Conservation (phyloP, 1,140 invertebrate genomes). For the Capitella teleta region DNA sequence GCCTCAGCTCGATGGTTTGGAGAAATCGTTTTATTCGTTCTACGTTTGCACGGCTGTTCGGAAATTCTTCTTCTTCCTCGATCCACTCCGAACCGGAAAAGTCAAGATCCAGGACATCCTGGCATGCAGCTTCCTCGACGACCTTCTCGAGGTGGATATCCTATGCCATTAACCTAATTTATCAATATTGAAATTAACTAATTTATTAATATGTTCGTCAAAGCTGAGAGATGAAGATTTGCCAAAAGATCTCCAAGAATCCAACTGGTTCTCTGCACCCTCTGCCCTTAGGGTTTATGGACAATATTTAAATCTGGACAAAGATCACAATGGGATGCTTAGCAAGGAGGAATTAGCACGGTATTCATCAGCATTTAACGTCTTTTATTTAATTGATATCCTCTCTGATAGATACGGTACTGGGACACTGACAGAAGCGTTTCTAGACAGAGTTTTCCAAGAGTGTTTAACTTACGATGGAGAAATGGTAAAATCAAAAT, state of each 20-base stretch:
- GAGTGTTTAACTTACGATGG: conserved; percentile 89
- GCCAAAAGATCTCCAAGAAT: conserved; percentile 67
- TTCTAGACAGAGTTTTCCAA: conserved; percentile 86
- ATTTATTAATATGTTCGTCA: background rate
- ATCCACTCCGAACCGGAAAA: conserved; percentile 72
- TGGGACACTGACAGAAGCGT: conserved; percentile 79
- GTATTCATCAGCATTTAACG: conserved; percentile 39
- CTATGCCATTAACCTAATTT: background rate
- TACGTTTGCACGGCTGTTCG: conserved; percentile 90
- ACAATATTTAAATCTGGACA: conserved; percentile 84
- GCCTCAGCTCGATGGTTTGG: conserved; percentile 71
- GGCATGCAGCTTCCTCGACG: conserved; percentile 80
- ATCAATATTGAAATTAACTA: background rate
- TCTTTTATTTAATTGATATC: background rate
- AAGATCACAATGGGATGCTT: conserved; percentile 91
- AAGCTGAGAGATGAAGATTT: conserved; percentile 73
- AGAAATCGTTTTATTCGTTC: conserved; percentile 88
- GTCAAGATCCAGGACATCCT: conserved; percentile 85
- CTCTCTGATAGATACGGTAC: conserved; percentile 62
- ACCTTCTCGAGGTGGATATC: conserved; percentile 63
- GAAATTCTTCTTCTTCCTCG: conserved; percentile 92
- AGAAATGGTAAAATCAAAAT: conserved; percentile 58
- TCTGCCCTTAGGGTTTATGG: conserved; percentile 82
- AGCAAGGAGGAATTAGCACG: conserved; percentile 67
- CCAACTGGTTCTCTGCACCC: conserved; percentile 89